Percentiles rank a stretch among this genome's conserved stretches.
Evolutionary conservation across 1,140 invertebrate species (phyloP).

Genomic region (Tetramorium simillimum): DNA sequence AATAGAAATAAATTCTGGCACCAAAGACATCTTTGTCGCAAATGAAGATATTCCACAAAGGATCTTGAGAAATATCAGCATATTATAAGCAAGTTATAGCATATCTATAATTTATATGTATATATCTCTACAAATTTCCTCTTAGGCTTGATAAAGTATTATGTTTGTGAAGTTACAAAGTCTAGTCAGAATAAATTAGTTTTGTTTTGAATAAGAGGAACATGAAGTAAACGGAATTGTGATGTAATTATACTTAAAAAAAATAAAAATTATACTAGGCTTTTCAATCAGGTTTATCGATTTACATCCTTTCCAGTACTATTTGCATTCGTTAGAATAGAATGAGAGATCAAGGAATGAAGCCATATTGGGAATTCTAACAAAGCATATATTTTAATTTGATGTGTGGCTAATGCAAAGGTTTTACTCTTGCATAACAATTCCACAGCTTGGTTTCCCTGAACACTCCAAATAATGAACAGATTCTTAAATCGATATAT

Average conservation of each 20-base stretch:
- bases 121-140: constrained; percentile 17
- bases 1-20: constrained; percentile 20
- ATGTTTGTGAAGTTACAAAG: background rate
- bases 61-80: constrained; percentile 48
- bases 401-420: constrained; percentile 70
- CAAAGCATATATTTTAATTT: constrained; percentile 79
- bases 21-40: background rate
- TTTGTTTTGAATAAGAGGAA: constrained; percentile 4
- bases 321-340: background rate
- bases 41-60: constrained; percentile 1
- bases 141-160: constrained; percentile 16
- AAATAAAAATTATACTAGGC: background rate
- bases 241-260: background rate
- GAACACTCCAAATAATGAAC: constrained; percentile 68
- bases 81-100: background rate
- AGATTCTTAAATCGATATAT: constrained; percentile 57
- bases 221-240: background rate
- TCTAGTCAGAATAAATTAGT: constrained; percentile 1
- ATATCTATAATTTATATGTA: constrained; percentile 26
- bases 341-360: constrained; percentile 38
- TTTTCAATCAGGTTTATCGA: background rate
- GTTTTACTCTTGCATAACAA: constrained; percentile 72
- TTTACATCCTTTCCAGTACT: background rate
- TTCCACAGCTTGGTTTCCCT: constrained; percentile 69
- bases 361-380: constrained; percentile 73